Evolutionary conservation across 2,113 vertebrate genomes (phyloP), one percentile per base, ranked within the genome.

Genomic region (Silurus meridionalis): DNA sequence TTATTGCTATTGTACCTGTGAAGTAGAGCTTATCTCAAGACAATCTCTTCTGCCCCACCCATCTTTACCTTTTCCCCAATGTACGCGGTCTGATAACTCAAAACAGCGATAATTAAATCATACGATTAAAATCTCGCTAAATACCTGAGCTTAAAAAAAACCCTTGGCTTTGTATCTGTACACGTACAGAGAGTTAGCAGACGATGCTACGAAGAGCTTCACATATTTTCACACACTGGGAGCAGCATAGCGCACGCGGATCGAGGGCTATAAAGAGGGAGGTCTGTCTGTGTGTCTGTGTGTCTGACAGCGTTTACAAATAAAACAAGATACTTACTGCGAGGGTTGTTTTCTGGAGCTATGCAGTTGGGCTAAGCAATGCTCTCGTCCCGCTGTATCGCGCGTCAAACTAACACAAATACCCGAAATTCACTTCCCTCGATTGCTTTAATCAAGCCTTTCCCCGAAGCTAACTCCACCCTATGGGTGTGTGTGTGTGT

Each of bases 321-420:
- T 6, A 74, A 21, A 21, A 11, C 46, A 74, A 28, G 28, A 80
- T 37, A 85, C 83, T 85, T 66, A 52, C 58, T 77, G 63, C 3
- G 13, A n/a, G 8, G 15, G 23, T 25, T 37, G 66, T 19, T 71
- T 13, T 21, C 14, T 46, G 52, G 23, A 52, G 6, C 48, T 13
- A 3, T 52, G n/a, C 83, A 13, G 83, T 11, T 66, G 1, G 78
- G 48, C 28, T 21, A 6, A 61, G 57, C 21, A 15, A 7, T 14
- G 28, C 8, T 57, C 8, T 83, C 52, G 21, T 4, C 8, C 13
- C 6, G 8, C 13, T 37, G 9, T 71, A 13, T 13, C n/a, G 8
- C 80, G 67, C 80, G 21, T 8, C 80, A 82, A 84, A 60, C 58
- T 66, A 37, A 52, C 72, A 85, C 72, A 14, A 23, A 63, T 8